Percentiles rank a stretch among this genome's conserved stretches.
phyloP scores from a whole-genome alignment of 2,888 invertebrate species.

The Stictocephala bisonia region DNA sequence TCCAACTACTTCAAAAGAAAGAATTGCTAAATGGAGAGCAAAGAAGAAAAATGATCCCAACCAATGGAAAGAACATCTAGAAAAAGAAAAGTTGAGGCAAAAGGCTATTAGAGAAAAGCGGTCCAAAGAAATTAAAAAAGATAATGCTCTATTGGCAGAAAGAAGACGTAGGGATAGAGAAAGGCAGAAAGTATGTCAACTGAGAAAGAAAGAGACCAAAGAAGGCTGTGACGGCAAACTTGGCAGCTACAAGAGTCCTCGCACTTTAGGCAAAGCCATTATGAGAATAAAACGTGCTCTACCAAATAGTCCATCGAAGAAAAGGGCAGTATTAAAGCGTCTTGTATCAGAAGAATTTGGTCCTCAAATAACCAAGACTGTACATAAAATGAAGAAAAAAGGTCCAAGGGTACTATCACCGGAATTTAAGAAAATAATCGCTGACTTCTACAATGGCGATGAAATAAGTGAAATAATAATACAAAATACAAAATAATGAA shows the following conservation, averaged over 20 bases:
- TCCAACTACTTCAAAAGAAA: conserved; percentile 18
- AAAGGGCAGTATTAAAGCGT: background rate
- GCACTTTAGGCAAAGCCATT: conserved; percentile 5
- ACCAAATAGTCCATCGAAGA: conserved; percentile 9
- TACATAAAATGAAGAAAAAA: background rate
- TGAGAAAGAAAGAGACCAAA: background rate
- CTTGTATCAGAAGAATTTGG: background rate
- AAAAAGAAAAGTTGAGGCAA: background rate
- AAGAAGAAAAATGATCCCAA: background rate
- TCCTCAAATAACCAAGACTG: background rate
- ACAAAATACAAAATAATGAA: conserved; percentile 41
- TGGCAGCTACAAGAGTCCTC: background rate
- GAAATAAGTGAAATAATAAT: conserved; percentile 8
- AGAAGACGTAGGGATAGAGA: background rate
- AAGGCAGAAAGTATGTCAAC: background rate
- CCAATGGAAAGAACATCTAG: background rate
- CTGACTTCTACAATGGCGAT: conserved; percentile 10
- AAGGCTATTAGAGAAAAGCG: background rate
- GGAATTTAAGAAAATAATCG: background rate
- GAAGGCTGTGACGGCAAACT: background rate
- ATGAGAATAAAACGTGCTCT: background rate
- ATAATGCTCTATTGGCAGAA: background rate
- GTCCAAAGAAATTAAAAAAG: background rate
- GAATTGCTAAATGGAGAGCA: conserved; percentile 16
- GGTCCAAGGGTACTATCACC: background rate